These are phyloP conservation scores for Polypterus senegalus DNA, from an alignment of 2,113 vertebrate genomes.

Conservation along the genomic window DNA sequence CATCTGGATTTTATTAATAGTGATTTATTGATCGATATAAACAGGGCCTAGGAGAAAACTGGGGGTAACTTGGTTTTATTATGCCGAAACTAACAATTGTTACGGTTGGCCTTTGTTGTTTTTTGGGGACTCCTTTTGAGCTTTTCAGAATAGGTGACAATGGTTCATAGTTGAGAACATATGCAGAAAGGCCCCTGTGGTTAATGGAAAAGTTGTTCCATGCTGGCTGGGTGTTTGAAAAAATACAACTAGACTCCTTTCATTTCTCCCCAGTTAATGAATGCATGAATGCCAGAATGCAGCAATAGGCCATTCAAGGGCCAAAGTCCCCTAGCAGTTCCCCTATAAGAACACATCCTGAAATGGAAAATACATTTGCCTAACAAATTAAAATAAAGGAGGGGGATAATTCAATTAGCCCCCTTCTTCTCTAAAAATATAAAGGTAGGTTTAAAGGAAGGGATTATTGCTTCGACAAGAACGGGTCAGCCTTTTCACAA, in stretches of 20 bases:
- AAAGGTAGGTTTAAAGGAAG: constrained; percentile 75
- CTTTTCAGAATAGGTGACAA: constrained; percentile 94
- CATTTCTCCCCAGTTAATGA: constrained; percentile 79
- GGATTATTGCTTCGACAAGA: constrained; percentile 90
- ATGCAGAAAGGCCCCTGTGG: constrained; percentile 94
- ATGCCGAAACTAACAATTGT: constrained; percentile 92
- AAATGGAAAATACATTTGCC: constrained; percentile 96
- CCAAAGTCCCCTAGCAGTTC: constrained; percentile 79
- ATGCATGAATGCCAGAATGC: constrained; percentile 93
- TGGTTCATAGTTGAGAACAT: constrained; percentile 97
- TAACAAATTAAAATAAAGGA: constrained; percentile 80
- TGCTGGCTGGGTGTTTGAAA: constrained; percentile 84
- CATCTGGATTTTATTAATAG: constrained; percentile 21
- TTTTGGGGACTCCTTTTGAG: constrained; percentile 75
- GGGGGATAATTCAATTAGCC: constrained; percentile 97
- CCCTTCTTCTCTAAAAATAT: constrained; percentile 59
- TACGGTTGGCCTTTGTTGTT: constrained; percentile 86
- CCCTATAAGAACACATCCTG: constrained; percentile 86
- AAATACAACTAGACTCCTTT: constrained; percentile 86
- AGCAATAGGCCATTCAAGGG: constrained; percentile 87
- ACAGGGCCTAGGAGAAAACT: constrained; percentile 42
- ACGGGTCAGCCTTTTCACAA: constrained; percentile 68
- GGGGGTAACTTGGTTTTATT: constrained; percentile 77
- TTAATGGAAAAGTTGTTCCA: constrained; percentile 82
- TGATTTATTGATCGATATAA: constrained; percentile 9